Percentiles rank a stretch among this genome's conserved stretches.
phyloP scores from a whole-genome alignment of 1,140 invertebrate genomes.

The Drosophila orena region DNA sequence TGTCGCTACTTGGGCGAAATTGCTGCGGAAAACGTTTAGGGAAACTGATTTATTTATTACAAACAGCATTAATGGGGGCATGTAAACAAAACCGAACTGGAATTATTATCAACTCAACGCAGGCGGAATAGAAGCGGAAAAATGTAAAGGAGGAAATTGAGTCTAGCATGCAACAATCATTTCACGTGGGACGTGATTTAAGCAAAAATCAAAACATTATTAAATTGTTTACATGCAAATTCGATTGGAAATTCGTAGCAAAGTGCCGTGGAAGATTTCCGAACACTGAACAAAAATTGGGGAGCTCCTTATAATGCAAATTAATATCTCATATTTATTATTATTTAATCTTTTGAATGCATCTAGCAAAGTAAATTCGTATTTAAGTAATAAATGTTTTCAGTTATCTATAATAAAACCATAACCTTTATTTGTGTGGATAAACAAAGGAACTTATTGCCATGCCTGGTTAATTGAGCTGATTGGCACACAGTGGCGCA shows the following conservation, averaged over 20 bases:
- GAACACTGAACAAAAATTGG: slow-evolving; percentile 10
- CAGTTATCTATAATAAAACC: not conserved
- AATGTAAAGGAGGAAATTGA: not conserved
- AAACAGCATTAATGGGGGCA: slow-evolving; percentile 58
- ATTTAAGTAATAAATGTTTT: not conserved
- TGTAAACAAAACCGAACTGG: slow-evolving; percentile 67
- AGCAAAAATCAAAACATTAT: slow-evolving; percentile 51
- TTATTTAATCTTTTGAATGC: not conserved
- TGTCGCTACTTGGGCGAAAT: slow-evolving; percentile 20
- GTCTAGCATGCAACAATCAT: slow-evolving; percentile 26
- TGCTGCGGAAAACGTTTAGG: slow-evolving; percentile 50
- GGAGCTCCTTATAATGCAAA: too few species aligned
- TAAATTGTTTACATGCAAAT: slow-evolving; percentile 44
- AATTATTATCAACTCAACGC: slow-evolving; percentile 39
- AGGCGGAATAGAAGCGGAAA: not conserved
- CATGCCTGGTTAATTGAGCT: slow-evolving; percentile 7
- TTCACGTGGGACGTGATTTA: slow-evolving; percentile 47
- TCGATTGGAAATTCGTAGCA: slow-evolving; percentile 9
- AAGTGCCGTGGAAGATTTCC: slow-evolving; percentile 29
- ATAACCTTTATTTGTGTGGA: not conserved
- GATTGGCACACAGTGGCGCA: not conserved
- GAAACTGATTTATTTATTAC: slow-evolving; percentile 74
- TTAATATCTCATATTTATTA: not conserved
- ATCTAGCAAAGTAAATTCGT: not conserved
- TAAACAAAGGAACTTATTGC: not conserved